phyloP scores from a whole-genome alignment of 2,797 vertebrate species.

The Pelodytes ibericus region DNA sequence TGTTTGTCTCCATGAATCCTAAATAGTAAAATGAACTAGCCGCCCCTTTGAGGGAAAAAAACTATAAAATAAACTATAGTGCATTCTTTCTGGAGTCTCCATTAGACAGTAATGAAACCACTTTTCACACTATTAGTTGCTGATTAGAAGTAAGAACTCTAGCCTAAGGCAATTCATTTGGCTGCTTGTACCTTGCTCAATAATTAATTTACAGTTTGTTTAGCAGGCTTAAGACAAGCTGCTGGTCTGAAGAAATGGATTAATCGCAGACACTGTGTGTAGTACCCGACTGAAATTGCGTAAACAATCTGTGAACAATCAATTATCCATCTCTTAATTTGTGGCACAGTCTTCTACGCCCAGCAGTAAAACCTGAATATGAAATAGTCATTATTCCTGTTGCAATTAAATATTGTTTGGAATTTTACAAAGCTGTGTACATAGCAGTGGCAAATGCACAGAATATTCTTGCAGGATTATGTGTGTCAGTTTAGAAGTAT shows the following conservation, averaged over 20 bases:
- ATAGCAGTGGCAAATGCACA: too few relatives aligned
- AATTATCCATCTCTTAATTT: constrained; percentile 19
- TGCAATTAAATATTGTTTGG: too few relatives aligned
- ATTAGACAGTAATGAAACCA: constrained; percentile 42
- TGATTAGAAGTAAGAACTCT: constrained; percentile 30
- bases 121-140: constrained; percentile 43
- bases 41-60: too few relatives aligned
- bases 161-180: constrained; percentile 41
- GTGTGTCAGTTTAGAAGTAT: too few relatives aligned
- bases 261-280: constrained; percentile 32
- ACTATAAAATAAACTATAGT: too few relatives aligned
- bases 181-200: constrained; percentile 32
- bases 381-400: too few relatives aligned
- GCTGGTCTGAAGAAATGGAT: constrained; percentile 20
- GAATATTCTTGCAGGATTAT: too few relatives aligned
- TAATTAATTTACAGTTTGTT: constrained; percentile 51
- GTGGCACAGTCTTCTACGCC: neutral
- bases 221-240: constrained; percentile 19
- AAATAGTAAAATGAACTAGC: too few relatives aligned
- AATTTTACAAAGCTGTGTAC: too few relatives aligned
- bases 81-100: constrained; percentile 35
- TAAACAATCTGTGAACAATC: constrained; percentile 28
- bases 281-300: constrained; percentile 27
- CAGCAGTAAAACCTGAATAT: neutral
- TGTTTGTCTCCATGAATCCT: constrained; percentile 1